phyloP scores from a whole-genome alignment of 1,140 invertebrate species.

The Drosophila carrolli region DNA sequence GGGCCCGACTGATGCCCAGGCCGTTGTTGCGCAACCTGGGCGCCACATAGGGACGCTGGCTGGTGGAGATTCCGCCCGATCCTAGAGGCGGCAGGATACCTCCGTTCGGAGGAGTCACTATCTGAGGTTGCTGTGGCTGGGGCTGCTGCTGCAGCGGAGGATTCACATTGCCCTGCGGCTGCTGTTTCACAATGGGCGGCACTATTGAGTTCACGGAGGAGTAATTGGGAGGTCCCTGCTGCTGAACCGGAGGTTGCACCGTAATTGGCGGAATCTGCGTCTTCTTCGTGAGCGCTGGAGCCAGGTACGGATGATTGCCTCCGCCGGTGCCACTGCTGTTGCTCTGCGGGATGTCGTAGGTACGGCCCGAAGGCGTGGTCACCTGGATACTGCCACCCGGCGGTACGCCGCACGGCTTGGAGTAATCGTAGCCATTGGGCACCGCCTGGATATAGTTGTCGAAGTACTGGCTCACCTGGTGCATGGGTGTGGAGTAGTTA shows the following conservation, averaged over 20 bases:
- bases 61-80: slow-evolving; percentile 54
- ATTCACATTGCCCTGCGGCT: slow-evolving; percentile 9
- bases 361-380: slow-evolving; percentile 73
- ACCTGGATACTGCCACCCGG: slow-evolving; percentile 68
- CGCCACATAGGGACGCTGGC: slow-evolving; percentile 78
- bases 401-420: slow-evolving; percentile 52
- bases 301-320: slow-evolving; percentile 73
- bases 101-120: slow-evolving; percentile 14
- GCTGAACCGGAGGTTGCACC: slow-evolving; percentile 31
- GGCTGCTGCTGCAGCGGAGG: slow-evolving; percentile 28
- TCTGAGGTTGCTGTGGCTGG: slow-evolving; percentile 17
- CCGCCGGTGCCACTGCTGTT: slow-evolving; percentile 71
- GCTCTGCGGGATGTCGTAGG: slow-evolving; percentile 77
- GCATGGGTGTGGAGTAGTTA: slow-evolving; percentile 78
- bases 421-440: slow-evolving; percentile 74
- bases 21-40: slow-evolving; percentile 76
- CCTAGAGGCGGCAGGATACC: slow-evolving; percentile 19
- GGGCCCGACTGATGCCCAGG: slow-evolving; percentile 56
- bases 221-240: slow-evolving; percentile 49
- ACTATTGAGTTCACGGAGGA: slow-evolving; percentile 76
- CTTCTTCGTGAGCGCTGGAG: slow-evolving; percentile 62
- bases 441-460: slow-evolving; percentile 75
- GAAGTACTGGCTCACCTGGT: slow-evolving; percentile 70
- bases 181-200: slow-evolving; percentile 55
- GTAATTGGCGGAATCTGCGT: slow-evolving; percentile 52